phyloP scores from a whole-genome alignment of 2,113 vertebrate species.

The Jaculus jaculus region DNA sequence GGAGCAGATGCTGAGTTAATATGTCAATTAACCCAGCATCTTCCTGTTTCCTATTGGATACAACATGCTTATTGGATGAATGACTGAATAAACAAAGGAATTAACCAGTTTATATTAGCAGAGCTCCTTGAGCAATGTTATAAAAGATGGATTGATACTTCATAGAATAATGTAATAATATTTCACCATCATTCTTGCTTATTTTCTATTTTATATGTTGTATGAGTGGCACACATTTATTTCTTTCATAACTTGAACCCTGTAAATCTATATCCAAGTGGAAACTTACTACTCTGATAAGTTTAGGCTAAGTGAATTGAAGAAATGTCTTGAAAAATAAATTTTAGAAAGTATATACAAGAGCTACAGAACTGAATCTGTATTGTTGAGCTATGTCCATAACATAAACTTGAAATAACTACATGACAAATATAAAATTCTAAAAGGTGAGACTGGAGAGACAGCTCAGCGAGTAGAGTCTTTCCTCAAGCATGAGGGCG shows the following conservation, averaged over 20 bases:
- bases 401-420: background rate
- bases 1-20: constrained; percentile 6
- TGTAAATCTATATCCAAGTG: background rate
- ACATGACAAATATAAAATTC: background rate
- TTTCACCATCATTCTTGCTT: background rate
- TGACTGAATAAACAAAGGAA: background rate
- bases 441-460: background rate
- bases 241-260: background rate
- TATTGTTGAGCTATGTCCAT: background rate
- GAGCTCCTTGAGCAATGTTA: background rate
- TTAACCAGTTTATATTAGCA: background rate
- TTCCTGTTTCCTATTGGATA: background rate
- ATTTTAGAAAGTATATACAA: background rate
- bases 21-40: constrained; percentile 17
- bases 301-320: background rate
- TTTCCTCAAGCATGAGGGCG: too few species aligned
- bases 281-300: background rate
- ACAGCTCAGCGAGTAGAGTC: too few species aligned
- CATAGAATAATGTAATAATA: background rate
- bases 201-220: background rate
- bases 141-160: background rate
- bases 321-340: background rate
- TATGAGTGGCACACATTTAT: background rate
- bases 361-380: background rate
- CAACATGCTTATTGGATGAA: background rate